Evolutionary conservation across 30 jellyfish, hydroid and myxozoan genomes (phyloP), one percentile per base, ranked within the genome.

Genomic region (Cassiopea xamachana): DNA sequence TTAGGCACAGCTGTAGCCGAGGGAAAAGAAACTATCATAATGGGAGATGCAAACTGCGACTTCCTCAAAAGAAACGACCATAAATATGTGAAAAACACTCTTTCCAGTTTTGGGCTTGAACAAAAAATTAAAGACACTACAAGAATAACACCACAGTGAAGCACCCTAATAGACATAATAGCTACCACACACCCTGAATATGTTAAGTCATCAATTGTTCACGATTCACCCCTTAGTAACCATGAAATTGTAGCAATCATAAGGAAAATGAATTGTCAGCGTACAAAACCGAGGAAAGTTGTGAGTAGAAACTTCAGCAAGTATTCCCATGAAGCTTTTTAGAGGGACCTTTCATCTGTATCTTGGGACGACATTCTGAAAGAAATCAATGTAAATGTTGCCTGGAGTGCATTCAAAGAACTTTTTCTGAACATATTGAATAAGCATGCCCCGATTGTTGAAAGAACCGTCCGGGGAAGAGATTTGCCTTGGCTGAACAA

Each of bases 211-310:
- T 59, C 89, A 43, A 83, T 86, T 86, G 89, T 74, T 73, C 73
- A 73, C 59, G 58, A 90, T 86, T 86, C 88, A 73, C 77, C 97
- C 27, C 10, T 90, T 81, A 90, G 95, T 77, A 92, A 90, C 50
- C 97, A 84, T 68, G 85, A 62, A 19, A 69, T 83, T 74, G 87
- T 90, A 73, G 95, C 87, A 5, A 74, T 81, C 73, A 49, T 73
- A 43, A 69, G 96, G 48, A 88, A 88, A 87, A 81, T 82, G 19
- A 89, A 89, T 75, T 89, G 90, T 72, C 83, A 82, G 75, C 90
- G 94, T n/a, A 77, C 76, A 77, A 73, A 69, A 46, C 88, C 92
- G 69, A 80, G 93, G 68, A 82, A 81, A 81, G 50, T 69, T 74
- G 74, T 80, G 16, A 50, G 94, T 79, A 80, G 94, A 60, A 80